Conservation (phyloP, 2,797 vertebrate genomes). For the Notamacropus eugenii region DNA sequence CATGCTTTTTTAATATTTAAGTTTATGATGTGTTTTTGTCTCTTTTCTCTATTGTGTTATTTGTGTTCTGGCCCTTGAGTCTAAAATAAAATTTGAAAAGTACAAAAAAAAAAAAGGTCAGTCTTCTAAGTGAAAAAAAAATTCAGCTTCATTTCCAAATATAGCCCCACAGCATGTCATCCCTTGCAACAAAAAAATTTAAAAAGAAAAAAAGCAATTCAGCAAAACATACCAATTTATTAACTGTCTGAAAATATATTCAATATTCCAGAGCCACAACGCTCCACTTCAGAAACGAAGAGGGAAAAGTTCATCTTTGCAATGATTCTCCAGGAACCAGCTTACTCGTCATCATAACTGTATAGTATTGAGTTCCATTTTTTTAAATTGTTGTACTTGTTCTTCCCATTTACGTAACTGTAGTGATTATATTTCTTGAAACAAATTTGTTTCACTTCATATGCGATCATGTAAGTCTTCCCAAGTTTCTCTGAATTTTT, state of each 20-base stretch:
- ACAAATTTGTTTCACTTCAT: background rate
- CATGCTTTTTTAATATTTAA: no score
- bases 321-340: background rate
- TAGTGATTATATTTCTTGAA: background rate
- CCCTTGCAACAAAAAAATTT: background rate
- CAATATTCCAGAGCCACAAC: background rate
- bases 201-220: background rate
- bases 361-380: background rate
- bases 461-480: background rate
- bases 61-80: no score
- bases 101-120: no score
- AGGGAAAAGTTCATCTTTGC: background rate
- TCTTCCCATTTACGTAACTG: background rate
- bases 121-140: no score
- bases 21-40: no score
- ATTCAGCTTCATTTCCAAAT: background rate
- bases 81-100: no score
- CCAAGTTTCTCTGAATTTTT: background rate
- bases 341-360: background rate
- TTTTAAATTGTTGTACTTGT: background rate
- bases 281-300: background rate
- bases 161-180: background rate
- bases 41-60: no score
- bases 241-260: background rate
- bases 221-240: background rate